Percentiles rank a stretch among this genome's conserved stretches.
These are phyloP conservation scores for Ursus arctos DNA, from an alignment of 2,113 vertebrate species.

Conservation along the genomic window DNA sequence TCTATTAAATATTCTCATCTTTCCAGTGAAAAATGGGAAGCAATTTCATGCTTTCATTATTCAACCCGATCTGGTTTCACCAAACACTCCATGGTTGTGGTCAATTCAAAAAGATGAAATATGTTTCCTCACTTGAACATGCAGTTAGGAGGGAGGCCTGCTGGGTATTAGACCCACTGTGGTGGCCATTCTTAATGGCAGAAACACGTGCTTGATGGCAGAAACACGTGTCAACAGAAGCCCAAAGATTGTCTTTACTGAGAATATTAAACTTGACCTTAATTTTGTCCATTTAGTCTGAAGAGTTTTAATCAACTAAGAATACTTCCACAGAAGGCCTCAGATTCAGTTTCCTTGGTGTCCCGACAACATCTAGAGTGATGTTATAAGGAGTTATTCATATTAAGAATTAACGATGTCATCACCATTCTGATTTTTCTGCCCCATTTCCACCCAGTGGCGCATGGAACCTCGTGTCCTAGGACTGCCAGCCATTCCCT, in stretches of 20 bases:
- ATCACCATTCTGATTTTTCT: not conserved
- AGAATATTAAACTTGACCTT: not conserved
- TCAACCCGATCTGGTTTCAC: not conserved
- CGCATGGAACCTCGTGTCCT: not conserved
- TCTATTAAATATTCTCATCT: constrained; percentile 51
- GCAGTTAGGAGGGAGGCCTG: not conserved
- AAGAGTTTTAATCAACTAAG: constrained; percentile 16
- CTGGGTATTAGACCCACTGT: not conserved
- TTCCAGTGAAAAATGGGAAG: constrained; percentile 19
- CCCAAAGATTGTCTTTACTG: not conserved
- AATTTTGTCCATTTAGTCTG: not conserved
- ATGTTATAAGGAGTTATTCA: not conserved
- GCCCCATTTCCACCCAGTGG: not conserved
- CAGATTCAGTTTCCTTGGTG: not conserved
- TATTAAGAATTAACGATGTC: not conserved
- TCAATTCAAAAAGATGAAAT: constrained; percentile 16
- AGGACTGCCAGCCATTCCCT: not conserved
- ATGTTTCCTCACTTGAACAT: not conserved
- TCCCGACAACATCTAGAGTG: not conserved
- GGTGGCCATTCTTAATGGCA: not conserved
- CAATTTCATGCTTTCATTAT: constrained; percentile 47
- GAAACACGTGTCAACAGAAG: not conserved
- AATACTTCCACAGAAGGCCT: not conserved
- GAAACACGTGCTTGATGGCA: not conserved
- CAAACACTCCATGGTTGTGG: not conserved